These are phyloP conservation scores for Oryzias celebensis DNA, from an alignment of 2,113 vertebrate species.

Conservation along the genomic window DNA sequence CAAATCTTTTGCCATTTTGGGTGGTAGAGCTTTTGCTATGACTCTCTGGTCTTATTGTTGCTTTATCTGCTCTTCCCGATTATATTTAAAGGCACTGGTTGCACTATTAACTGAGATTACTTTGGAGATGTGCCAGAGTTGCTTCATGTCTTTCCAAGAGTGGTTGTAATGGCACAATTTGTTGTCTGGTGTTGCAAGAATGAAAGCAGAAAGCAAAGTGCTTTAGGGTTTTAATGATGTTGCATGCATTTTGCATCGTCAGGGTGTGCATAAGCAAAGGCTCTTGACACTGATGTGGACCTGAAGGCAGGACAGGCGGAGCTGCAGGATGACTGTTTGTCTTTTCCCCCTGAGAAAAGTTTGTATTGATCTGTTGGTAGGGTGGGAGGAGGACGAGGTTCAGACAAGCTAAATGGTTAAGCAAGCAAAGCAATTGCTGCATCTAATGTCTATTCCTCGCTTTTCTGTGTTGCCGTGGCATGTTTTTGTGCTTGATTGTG, in stretches of 20 bases:
- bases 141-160: constrained; percentile 39
- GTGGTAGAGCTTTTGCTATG: constrained; percentile 8
- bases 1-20: background rate
- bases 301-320: constrained; percentile 55
- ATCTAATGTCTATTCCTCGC: constrained; percentile 38
- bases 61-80: constrained; percentile 15
- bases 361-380: constrained; percentile 64
- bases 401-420: constrained; percentile 48
- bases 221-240: constrained; percentile 55
- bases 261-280: constrained; percentile 51
- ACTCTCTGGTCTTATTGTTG: background rate
- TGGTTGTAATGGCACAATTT: constrained; percentile 51
- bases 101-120: constrained; percentile 13
- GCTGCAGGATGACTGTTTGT: constrained; percentile 38
- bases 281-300: constrained; percentile 49
- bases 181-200: constrained; percentile 37
- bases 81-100: constrained; percentile 30
- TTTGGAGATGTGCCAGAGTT: constrained; percentile 26
- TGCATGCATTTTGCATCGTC: constrained; percentile 42
- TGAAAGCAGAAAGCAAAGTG: constrained; percentile 13
- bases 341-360: constrained; percentile 57
- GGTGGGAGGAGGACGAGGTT: constrained; percentile 48
- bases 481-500: constrained; percentile 72
- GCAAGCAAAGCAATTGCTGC: constrained; percentile 49
- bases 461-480: constrained; percentile 30